Evolutionary conservation across 2,113 vertebrate species (phyloP).

Genomic region (Mesocricetus auratus): DNA sequence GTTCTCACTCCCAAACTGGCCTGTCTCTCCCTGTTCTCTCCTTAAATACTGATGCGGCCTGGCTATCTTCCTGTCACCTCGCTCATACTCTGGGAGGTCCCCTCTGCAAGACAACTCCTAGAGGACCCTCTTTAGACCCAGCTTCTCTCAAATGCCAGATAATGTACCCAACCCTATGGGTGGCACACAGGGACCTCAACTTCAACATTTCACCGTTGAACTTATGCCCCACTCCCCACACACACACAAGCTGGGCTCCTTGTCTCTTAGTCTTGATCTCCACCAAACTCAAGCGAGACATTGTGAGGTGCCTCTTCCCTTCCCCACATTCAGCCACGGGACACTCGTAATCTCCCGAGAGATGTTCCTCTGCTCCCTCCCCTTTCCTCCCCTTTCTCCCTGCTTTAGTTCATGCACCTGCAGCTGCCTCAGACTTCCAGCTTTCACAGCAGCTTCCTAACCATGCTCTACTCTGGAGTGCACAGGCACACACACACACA

Average conservation of each 20-base stretch:
- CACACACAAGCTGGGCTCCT: not conserved
- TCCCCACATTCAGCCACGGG: not conserved
- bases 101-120: not conserved
- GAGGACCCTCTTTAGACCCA: not conserved
- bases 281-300: not conserved
- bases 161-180: not conserved
- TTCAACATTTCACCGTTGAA: not conserved
- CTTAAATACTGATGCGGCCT: not conserved
- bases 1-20: not conserved
- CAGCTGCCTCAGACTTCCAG: not conserved
- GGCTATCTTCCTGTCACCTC: not conserved
- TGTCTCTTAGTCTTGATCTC: not conserved
- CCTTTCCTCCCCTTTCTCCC: not conserved
- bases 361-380: not conserved
- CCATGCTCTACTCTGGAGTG: not conserved
- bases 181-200: not conserved
- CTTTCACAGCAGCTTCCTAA: not conserved
- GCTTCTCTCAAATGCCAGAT: not conserved
- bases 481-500: not conserved
- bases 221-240: not conserved
- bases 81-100: not conserved
- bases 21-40: not conserved
- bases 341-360: not conserved
- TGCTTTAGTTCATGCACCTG: not conserved
- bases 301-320: not conserved